Evolutionary conservation across 1,140 invertebrate genomes (phyloP).

Genomic region (Caenorhabditis briggsae): DNA sequence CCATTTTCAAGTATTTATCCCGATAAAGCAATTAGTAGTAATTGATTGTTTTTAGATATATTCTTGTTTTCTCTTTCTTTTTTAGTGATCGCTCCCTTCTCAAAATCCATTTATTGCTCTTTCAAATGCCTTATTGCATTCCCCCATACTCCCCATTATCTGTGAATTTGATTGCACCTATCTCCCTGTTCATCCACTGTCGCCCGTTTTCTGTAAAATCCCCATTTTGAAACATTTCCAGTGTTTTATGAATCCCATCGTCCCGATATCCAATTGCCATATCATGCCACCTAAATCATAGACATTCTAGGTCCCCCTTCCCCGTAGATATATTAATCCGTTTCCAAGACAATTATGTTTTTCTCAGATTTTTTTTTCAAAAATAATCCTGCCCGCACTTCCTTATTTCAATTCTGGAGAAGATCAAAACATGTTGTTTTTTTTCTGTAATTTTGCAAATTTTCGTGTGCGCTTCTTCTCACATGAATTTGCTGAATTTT

Average conservation of each 20-base stretch:
- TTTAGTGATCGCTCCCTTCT: background rate
- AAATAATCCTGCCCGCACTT: background rate
- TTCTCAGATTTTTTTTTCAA: conserved; percentile 20
- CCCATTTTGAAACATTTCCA: background rate
- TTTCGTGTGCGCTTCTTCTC: background rate
- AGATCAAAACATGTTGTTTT: background rate
- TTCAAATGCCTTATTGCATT: background rate
- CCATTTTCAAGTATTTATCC: background rate
- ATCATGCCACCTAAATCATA: conserved; percentile 6
- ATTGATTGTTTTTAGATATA: background rate
- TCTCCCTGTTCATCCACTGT: background rate
- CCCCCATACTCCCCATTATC: background rate
- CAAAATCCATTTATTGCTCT: background rate
- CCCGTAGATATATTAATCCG: background rate
- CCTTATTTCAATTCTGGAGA: conserved; percentile 1
- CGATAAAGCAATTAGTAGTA: conserved; percentile 28
- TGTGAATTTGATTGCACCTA: conserved; percentile 38
- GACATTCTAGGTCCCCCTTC: background rate
- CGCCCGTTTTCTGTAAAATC: background rate
- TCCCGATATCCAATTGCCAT: conserved; percentile 1
- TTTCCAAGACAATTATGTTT: background rate
- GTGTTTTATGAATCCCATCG: background rate
- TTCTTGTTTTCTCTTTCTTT: background rate
- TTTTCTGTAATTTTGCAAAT: background rate
- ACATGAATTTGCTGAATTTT: background rate